Conservation (phyloP, 2,888 invertebrate genomes). For the Eupithecia subfuscata region DNA sequence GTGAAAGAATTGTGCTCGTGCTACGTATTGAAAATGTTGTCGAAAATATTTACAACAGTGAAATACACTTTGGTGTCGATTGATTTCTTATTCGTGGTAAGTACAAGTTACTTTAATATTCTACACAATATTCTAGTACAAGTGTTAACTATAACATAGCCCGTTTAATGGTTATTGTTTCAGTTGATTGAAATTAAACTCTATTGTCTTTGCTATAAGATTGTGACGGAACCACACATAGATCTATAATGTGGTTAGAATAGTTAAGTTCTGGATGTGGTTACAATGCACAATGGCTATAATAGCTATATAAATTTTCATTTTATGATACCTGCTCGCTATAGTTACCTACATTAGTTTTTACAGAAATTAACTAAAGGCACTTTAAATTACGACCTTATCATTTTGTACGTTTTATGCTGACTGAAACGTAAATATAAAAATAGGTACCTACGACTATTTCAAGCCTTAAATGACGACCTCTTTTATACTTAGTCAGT, state of each 20-base stretch:
- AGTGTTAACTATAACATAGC: neutral
- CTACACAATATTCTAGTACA: neutral
- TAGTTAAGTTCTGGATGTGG: neutral
- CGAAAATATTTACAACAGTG: constrained; percentile 77
- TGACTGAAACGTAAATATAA: neutral
- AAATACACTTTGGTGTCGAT: constrained; percentile 73
- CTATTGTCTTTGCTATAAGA: constrained; percentile 6
- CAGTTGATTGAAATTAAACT: constrained; percentile 6
- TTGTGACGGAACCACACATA: neutral
- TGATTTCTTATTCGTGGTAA: constrained; percentile 77
- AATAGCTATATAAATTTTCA: neutral
- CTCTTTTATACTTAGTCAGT: neutral
- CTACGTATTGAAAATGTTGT: constrained; percentile 61
- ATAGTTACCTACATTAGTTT: neutral
- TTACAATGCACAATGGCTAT: neutral
- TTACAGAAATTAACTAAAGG: neutral
- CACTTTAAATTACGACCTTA: neutral
- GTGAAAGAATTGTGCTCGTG: neutral
- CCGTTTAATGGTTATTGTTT: constrained; percentile 1
- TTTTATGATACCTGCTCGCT: neutral
- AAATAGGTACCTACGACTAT: too few relatives aligned
- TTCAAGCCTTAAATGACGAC: neutral
- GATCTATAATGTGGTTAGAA: constrained; percentile 7
- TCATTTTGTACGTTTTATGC: neutral
- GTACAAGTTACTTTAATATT: constrained; percentile 44